Evolutionary conservation across 1,140 invertebrate species (phyloP).

Genomic region (Spodoptera frugiperda): DNA sequence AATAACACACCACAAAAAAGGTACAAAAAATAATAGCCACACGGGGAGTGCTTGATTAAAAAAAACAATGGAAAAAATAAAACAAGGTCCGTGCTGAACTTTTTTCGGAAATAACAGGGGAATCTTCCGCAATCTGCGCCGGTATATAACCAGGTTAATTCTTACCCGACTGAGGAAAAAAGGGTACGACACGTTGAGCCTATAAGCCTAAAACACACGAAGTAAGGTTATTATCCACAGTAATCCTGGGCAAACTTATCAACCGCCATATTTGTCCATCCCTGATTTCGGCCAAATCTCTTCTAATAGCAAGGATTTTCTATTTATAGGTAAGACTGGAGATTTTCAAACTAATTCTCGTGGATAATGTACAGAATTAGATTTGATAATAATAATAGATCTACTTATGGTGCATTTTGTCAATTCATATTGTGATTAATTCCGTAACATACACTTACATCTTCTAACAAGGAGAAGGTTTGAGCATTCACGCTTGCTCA

Average conservation of each 20-base stretch:
- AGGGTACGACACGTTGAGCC: slow-evolving; percentile 11
- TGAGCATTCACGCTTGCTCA: too few relatives aligned
- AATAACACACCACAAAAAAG: too few relatives aligned
- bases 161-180: slow-evolving; percentile 8
- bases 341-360: neutral
- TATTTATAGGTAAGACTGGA: neutral
- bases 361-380: neutral
- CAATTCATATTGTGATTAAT: too few relatives aligned
- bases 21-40: too few relatives aligned
- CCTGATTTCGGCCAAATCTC: neutral
- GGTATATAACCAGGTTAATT: neutral
- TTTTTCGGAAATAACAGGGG: too few relatives aligned
- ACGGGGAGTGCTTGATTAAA: too few relatives aligned
- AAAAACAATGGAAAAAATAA: too few relatives aligned
- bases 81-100: too few relatives aligned
- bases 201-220: slow-evolving; percentile 5
- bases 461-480: too few relatives aligned
- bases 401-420: too few relatives aligned
- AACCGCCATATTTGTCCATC: slow-evolving; percentile 5
- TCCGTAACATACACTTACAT: too few relatives aligned
- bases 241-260: slow-evolving; percentile 8
- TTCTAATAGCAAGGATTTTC: neutral
- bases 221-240: slow-evolving; percentile 15
- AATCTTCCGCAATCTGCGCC: neutral
- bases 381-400: neutral